Conservation (phyloP, 2,888 invertebrate species). For the Epistrophe eligans region DNA sequence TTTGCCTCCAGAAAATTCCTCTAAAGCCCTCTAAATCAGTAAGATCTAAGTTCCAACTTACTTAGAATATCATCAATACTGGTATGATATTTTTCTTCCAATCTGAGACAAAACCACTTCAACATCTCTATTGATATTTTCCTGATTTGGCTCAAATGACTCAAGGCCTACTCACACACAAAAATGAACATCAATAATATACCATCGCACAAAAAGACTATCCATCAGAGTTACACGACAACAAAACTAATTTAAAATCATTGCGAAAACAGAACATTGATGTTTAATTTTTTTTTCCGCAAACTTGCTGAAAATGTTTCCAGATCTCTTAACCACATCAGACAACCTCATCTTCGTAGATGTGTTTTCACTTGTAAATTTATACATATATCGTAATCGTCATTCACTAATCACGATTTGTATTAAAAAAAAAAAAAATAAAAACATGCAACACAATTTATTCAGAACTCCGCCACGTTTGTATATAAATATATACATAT, state of each 20-base stretch:
- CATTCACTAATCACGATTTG: slow-evolving; percentile 59
- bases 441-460: slow-evolving; percentile 56
- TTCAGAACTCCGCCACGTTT: slow-evolving; percentile 38
- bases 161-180: not conserved
- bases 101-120: no score
- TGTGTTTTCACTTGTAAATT: slow-evolving; percentile 19
- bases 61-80: no score
- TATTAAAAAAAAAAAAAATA: slow-evolving; percentile 31
- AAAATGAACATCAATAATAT: not conserved
- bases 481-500: not conserved
- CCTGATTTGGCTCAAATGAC: not conserved
- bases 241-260: slow-evolving; percentile 39
- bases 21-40: no score
- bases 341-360: slow-evolving; percentile 33
- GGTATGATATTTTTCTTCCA: no score
- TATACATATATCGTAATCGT: slow-evolving; percentile 24
- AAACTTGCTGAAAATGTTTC: slow-evolving; percentile 17
- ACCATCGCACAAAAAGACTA: not conserved
- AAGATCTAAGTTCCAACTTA: no score
- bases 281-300: not conserved
- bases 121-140: not conserved
- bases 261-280: slow-evolving; percentile 26
- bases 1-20: no score
- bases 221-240: slow-evolving; percentile 12
- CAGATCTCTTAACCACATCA: slow-evolving; percentile 46